Conservation (phyloP, 2,888 invertebrate species). For the Ophonus ardosiacus region DNA sequence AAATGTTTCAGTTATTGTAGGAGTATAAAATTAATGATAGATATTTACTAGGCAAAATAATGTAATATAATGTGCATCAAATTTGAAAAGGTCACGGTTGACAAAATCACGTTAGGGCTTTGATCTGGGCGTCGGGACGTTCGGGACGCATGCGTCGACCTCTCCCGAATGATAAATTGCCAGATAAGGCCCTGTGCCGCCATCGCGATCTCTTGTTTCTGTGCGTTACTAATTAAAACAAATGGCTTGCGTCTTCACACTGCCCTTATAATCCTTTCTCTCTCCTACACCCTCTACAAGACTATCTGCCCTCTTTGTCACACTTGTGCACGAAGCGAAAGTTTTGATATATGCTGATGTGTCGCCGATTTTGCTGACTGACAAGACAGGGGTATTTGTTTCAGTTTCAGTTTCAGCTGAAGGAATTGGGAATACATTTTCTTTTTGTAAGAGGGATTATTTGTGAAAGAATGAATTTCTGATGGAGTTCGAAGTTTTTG, state of each 20-base stretch:
- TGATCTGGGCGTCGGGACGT: constrained; percentile 1
- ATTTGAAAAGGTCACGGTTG: constrained; percentile 2
- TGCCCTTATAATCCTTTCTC: neutral
- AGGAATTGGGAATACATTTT: constrained; percentile 11
- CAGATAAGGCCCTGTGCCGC: constrained; percentile 41
- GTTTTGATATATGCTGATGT: constrained; percentile 40
- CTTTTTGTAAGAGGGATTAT: neutral
- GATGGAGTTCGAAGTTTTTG: constrained; percentile 2
- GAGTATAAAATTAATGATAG: too few species aligned
- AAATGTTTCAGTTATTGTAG: too few species aligned
- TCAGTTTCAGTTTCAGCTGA: constrained; percentile 1
- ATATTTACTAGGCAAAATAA: neutral
- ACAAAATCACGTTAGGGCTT: constrained; percentile 25
- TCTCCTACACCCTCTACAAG: neutral
- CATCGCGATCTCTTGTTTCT: constrained; percentile 58
- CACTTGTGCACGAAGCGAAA: neutral
- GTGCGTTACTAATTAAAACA: constrained; percentile 63
- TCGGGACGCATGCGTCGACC: constrained; percentile 24
- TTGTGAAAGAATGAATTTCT: constrained; percentile 16
- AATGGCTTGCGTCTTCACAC: constrained; percentile 48
- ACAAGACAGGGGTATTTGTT: constrained; percentile 25
- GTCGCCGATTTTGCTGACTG: constrained; percentile 38
- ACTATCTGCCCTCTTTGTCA: neutral
- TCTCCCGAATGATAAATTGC: constrained; percentile 51
- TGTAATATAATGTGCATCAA: neutral